Evolutionary conservation across 2,113 vertebrate genomes (phyloP).

Genomic region (zebrafish (Danio rerio)): DNA sequence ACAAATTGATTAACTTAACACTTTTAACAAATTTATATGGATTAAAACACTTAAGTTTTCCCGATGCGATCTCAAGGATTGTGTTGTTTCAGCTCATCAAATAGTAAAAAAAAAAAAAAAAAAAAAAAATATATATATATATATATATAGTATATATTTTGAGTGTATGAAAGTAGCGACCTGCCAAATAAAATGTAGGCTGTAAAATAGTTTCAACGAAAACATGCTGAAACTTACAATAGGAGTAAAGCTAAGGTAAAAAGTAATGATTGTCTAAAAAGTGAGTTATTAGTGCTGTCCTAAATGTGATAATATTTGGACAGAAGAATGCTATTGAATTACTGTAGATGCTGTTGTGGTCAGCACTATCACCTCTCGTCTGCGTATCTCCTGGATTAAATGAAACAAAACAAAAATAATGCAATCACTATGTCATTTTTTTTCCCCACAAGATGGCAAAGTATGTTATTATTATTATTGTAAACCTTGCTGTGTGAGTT

Average conservation of each 20-base stretch:
- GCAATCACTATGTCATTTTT: slow-evolving; percentile 85
- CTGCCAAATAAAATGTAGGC: not conserved
- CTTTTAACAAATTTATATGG: too few relatives aligned
- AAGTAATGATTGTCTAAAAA: too few relatives aligned
- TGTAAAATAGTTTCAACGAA: not conserved
- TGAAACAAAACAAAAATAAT: slow-evolving; percentile 66
- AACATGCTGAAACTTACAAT: not conserved
- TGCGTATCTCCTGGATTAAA: slow-evolving; percentile 20
- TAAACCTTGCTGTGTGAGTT: slow-evolving; percentile 85
- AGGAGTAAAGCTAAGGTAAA: too few relatives aligned
- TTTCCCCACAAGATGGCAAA: slow-evolving; percentile 80
- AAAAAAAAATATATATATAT: too few relatives aligned
- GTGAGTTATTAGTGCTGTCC: not conserved
- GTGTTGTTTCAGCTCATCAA: too few relatives aligned
- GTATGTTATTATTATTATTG: slow-evolving; percentile 87
- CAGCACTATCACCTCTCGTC: not conserved
- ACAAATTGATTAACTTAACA: too few relatives aligned
- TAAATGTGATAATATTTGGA: not conserved
- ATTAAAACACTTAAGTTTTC: too few relatives aligned
- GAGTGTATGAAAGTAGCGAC: too few relatives aligned
- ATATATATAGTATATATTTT: too few relatives aligned
- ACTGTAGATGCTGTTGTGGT: not conserved
- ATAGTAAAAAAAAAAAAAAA: too few relatives aligned
- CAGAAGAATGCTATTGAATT: not conserved
- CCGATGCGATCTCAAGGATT: too few relatives aligned